phyloP scores from a whole-genome alignment of 1,140 invertebrate genomes.

The Caenorhabditis briggsae region DNA sequence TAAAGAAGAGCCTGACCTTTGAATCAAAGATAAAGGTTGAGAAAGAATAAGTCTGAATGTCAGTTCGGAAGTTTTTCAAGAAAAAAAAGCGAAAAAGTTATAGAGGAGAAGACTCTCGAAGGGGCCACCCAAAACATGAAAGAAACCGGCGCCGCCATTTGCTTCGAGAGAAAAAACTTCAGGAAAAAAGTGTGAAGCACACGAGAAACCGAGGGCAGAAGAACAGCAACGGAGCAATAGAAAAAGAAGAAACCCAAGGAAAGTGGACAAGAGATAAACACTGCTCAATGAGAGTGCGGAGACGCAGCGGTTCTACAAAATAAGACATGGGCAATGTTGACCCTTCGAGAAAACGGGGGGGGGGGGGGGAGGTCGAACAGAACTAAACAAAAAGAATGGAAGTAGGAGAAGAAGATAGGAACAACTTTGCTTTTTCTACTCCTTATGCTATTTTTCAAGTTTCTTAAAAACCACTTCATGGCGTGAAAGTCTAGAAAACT shows the following conservation, averaged over 20 bases:
- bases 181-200: slow-evolving; percentile 29
- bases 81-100: too few species aligned
- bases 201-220: slow-evolving; percentile 1
- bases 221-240: not conserved
- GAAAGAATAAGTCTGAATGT: too few species aligned
- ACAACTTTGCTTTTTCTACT: slow-evolving; percentile 31
- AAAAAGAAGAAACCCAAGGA: slow-evolving; percentile 45
- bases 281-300: slow-evolving; percentile 10
- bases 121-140: not conserved
- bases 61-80: too few species aligned
- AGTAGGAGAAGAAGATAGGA: slow-evolving; percentile 24
- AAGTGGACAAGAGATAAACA: slow-evolving; percentile 47
- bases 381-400: slow-evolving; percentile 45
- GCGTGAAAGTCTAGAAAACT: not conserved
- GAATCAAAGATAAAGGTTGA: too few species aligned
- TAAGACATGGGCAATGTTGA: slow-evolving; percentile 43
- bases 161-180: not conserved
- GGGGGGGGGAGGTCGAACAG: not conserved
- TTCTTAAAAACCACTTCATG: slow-evolving; percentile 5
- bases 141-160: not conserved
- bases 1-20: too few species aligned
- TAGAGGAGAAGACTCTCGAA: too few species aligned
- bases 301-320: not conserved
- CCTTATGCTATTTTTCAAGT: not conserved
- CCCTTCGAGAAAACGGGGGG: slow-evolving; percentile 37